Percentiles rank a stretch among this genome's conserved stretches.
These are phyloP conservation scores for Cettia cetti DNA, from an alignment of 2,113 vertebrate genomes.

Conservation along the genomic window DNA sequence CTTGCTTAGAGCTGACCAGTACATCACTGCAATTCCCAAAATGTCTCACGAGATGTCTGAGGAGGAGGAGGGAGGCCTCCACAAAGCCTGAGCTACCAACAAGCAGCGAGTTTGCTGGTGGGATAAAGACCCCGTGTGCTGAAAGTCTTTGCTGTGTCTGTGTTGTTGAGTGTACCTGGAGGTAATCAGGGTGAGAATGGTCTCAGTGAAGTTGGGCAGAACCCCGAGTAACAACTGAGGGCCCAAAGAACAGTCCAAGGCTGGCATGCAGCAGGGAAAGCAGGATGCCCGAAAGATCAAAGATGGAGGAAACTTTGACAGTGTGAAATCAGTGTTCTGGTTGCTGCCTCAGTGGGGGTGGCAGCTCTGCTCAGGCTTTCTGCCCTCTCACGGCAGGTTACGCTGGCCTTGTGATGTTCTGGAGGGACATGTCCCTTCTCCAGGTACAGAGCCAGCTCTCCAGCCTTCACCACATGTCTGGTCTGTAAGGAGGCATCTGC, in stretches of 20 bases:
- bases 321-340: not conserved
- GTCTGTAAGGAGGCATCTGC: not conserved
- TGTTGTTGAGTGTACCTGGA: not conserved
- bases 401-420: fast-evolving
- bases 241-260: not conserved
- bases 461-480: not conserved
- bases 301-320: not conserved
- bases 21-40: not conserved
- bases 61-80: not conserved
- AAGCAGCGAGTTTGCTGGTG: not conserved
- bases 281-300: not conserved
- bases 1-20: not conserved
- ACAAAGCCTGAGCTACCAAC: not conserved
- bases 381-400: not conserved
- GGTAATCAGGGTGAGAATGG: not conserved
- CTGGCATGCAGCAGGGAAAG: not conserved
- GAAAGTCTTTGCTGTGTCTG: not conserved
- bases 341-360: not conserved
- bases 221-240: not conserved
- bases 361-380: not conserved
- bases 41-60: not conserved
- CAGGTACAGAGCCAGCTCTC: not conserved
- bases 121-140: not conserved
- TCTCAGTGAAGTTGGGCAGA: not conserved
- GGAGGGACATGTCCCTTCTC: not conserved